Evolutionary conservation across 2,113 vertebrate genomes (phyloP), one percentile per base, ranked within the genome.

Genomic region (Upupa epops): DNA sequence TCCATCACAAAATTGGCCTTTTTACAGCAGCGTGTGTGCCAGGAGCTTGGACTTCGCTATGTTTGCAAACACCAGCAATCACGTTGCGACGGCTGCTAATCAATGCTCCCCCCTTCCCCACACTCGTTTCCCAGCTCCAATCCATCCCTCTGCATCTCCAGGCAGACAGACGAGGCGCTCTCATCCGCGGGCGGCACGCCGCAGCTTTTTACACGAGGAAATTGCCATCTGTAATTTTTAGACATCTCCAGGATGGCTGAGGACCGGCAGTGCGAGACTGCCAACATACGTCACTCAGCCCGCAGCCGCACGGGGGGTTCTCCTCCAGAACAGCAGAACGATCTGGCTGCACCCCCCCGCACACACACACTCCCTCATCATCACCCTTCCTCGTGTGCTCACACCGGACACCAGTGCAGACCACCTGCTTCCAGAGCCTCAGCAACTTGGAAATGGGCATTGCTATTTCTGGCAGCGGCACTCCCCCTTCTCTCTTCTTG

Each of bases 271-370:
- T 0, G 34, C 1, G 20, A 94, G 92, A 77, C 83, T 83, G 92
- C 0, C 0, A 0, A 73, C 15, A 1, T 46, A 5, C 32, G 74
- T 32, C 73, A 20, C 65, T n/a, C 78, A 51, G 49, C 51, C 65
- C 4, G 45, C 76, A 26, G 22, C 5, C 7, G 0, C 66, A 51
- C 29, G 14, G 4, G n/a, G 42, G 29, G 16, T 16, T 49, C 58
- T 80, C 29, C 72, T 26, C 34, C 1, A 0, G n/a, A 19, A 1
- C 2, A 8, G 63, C 80, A 49, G 1, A 0, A 58, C 60, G 3
- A 1, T 2, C 60, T 20, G 0, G 51, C 2, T 6, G 59, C 36
- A 26, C n/a, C 17, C 48, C 9, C 32, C 10, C 29, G 2, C 13
- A 46, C 45, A 46, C 45, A n/a, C n/a, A n/a, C n/a, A n/a, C n/a